Percentiles rank a stretch among this genome's conserved stretches.
Conservation (phyloP, 2,797 vertebrate species). For the Chelidonichthys spinosus region DNA sequence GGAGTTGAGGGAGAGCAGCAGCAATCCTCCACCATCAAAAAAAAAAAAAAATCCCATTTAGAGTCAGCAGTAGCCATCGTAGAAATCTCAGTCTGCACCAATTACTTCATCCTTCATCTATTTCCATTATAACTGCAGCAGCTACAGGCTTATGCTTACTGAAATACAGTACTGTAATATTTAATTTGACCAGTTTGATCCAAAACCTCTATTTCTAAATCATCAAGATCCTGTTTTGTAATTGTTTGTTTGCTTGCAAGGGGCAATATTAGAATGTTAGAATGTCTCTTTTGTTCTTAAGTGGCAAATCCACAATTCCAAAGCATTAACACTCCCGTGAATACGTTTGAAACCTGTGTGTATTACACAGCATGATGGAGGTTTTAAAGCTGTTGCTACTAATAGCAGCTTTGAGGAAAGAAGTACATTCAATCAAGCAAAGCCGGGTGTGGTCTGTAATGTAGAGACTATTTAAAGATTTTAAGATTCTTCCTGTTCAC, state of each 20-base stretch:
- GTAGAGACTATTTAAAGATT: neutral
- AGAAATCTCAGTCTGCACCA: conserved; percentile 43
- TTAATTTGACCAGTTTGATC: conserved; percentile 18
- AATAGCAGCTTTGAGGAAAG: neutral
- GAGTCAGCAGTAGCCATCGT: conserved; percentile 33
- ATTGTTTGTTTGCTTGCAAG: conserved; percentile 27
- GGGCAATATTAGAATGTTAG: conserved; percentile 21
- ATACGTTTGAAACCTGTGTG: conserved; percentile 20
- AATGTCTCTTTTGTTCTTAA: conserved; percentile 19
- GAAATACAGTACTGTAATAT: conserved; percentile 8
- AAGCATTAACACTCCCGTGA: conserved; percentile 18
- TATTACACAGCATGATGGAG: neutral
- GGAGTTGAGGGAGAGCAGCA: conserved; percentile 31
- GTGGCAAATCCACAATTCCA: conserved; percentile 21
- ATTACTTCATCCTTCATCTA: conserved; percentile 35
- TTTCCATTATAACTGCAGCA: conserved; percentile 25
- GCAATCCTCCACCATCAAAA: conserved; percentile 45
- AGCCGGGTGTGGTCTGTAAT: conserved; percentile 15
- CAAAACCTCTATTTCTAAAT: conserved; percentile 38
- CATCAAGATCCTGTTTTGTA: conserved; percentile 11
- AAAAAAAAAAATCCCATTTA: conserved; percentile 43
- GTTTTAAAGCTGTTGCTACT: no score
- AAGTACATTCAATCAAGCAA: conserved; percentile 24
- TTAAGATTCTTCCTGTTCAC: neutral
- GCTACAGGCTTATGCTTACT: conserved; percentile 10